Evolutionary conservation across 2,113 vertebrate genomes (phyloP).

Genomic region (Erinaceus europaeus): DNA sequence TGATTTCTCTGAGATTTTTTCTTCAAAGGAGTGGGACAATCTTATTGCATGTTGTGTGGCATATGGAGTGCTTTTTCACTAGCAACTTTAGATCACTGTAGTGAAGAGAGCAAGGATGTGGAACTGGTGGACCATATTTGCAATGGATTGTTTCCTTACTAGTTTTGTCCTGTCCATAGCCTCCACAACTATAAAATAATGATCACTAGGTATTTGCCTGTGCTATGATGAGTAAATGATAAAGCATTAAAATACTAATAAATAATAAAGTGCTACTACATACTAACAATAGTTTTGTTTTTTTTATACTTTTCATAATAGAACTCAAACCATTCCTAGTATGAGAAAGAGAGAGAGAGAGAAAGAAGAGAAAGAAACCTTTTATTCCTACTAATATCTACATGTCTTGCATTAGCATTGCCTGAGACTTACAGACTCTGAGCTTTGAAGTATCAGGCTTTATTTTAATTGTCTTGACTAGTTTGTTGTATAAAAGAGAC

Average conservation of each 20-base stretch:
- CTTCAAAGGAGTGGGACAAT: constrained; percentile 59
- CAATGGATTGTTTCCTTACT: neutral
- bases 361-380: too few relatives aligned
- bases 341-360: too few relatives aligned
- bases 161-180: neutral
- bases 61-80: constrained; percentile 62
- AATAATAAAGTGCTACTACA: neutral
- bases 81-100: constrained; percentile 19
- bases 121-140: neutral
- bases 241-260: neutral
- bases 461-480: neutral
- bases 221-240: neutral
- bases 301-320: neutral
- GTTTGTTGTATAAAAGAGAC: too few relatives aligned
- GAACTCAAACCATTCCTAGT: neutral
- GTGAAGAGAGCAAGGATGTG: neutral
- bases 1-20: constrained; percentile 68
- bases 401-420: neutral
- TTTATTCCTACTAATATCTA: neutral
- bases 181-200: neutral
- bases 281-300: neutral
- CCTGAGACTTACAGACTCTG: neutral
- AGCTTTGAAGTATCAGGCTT: neutral
- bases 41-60: constrained; percentile 64
- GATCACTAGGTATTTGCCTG: neutral